phyloP scores from a whole-genome alignment of 2,888 invertebrate species.

The Dromius quadrimaculatus region DNA sequence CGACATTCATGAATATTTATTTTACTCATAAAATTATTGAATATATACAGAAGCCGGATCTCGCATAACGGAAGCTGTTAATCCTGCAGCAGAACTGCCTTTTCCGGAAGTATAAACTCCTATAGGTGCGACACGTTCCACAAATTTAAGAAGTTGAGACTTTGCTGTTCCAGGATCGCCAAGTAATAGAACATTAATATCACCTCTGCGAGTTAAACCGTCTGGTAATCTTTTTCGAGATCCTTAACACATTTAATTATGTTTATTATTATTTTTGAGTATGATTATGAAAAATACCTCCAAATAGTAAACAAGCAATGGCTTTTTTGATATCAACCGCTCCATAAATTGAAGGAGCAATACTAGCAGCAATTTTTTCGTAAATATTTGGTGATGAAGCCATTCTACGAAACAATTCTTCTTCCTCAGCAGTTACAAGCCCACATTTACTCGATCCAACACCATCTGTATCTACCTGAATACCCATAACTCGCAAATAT shows the following conservation, averaged over 20 bases:
- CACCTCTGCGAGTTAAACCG: slow-evolving; percentile 94
- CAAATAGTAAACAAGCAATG: slow-evolving; percentile 94
- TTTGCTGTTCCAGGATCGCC: slow-evolving; percentile 99
- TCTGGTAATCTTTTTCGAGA: slow-evolving; percentile 92
- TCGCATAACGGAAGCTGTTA: slow-evolving; percentile 96
- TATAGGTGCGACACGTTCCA: slow-evolving; percentile 93
- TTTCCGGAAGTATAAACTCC: slow-evolving; percentile 99
- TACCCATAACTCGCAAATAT: slow-evolving; percentile 94
- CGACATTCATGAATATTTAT: not conserved
- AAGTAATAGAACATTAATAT: slow-evolving; percentile 93
- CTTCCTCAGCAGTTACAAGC: slow-evolving; percentile 77
- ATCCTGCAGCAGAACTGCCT: slow-evolving; percentile 98
- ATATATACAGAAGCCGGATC: slow-evolving; percentile 89
- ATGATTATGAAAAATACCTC: slow-evolving; percentile 70
- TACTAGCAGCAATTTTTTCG: slow-evolving; percentile 87
- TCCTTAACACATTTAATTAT: slow-evolving; percentile 64
- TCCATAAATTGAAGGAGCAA: slow-evolving; percentile 98
- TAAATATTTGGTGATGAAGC: slow-evolving; percentile 89
- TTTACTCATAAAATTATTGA: slow-evolving; percentile 2
- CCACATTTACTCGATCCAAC: slow-evolving; percentile 74
- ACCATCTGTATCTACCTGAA: slow-evolving; percentile 87
- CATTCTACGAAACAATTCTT: slow-evolving; percentile 85
- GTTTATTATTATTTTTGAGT: not conserved
- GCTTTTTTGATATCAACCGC: slow-evolving; percentile 96
- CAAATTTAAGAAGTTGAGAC: slow-evolving; percentile 97